Conservation (phyloP, 2,113 vertebrate genomes). For the Thryonomys swinderianus region DNA sequence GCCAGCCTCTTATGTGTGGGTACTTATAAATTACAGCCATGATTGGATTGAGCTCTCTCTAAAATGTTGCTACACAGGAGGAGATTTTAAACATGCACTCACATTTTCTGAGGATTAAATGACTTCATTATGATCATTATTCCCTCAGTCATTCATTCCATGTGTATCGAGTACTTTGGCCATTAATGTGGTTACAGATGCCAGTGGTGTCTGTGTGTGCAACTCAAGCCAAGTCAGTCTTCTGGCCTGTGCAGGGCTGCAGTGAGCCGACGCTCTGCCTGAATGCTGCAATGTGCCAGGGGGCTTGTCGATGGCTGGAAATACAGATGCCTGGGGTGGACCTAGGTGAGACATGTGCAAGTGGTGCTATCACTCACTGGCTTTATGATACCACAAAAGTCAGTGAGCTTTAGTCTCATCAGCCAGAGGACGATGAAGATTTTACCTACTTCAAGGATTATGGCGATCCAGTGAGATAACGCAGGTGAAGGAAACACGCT, state of each 20-base stretch:
- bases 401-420: constrained; percentile 34
- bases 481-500: background rate
- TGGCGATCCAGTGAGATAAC: background rate
- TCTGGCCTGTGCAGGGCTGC: background rate
- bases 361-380: background rate
- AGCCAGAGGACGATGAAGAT: background rate
- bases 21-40: background rate
- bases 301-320: background rate
- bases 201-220: background rate
- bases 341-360: background rate
- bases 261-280: background rate
- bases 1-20: background rate
- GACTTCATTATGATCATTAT: background rate
- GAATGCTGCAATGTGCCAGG: background rate
- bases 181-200: background rate
- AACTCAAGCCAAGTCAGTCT: background rate
- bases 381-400: constrained; percentile 1
- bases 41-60: background rate
- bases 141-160: background rate
- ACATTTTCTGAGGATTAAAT: constrained; percentile 12
- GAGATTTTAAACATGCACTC: constrained; percentile 8
- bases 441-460: background rate
- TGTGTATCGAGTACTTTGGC: background rate
- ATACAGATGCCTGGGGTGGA: background rate
- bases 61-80: background rate